These are phyloP conservation scores for zebrafish (Danio rerio) DNA, from an alignment of 2,113 vertebrate species.

Conservation along the genomic window DNA sequence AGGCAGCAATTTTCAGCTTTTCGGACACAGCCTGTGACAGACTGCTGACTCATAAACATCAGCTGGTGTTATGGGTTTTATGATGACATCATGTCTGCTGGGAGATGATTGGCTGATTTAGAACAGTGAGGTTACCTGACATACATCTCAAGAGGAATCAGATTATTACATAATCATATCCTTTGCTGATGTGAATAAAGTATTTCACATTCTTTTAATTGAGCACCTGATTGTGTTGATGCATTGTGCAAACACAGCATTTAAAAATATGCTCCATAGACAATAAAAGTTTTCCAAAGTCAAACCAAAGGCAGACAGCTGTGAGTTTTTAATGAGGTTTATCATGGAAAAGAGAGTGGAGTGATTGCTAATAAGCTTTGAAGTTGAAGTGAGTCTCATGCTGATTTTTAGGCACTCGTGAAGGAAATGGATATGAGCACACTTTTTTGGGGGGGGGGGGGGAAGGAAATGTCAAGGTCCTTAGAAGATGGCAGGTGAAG, in stretches of 20 bases:
- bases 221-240: background rate
- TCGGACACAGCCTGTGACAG: background rate
- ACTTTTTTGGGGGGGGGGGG: background rate
- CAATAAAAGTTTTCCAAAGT: conserved; percentile 24
- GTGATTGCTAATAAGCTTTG: conserved; percentile 54
- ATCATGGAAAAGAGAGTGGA: conserved; percentile 30
- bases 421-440: conserved; percentile 6
- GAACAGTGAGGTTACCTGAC: conserved; percentile 41
- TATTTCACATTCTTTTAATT: conserved; percentile 12
- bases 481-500: background rate
- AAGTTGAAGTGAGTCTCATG: conserved; percentile 30
- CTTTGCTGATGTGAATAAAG: background rate
- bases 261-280: conserved; percentile 31
- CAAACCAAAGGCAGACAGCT: conserved; percentile 35
- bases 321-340: conserved; percentile 51
- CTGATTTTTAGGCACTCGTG: conserved; percentile 5
- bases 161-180: conserved; percentile 3
- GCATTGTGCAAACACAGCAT: background rate
- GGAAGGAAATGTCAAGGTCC: conserved; percentile 8
- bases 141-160: background rate
- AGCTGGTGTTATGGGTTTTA: conserved; percentile 17
- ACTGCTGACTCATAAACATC: conserved; percentile 27
- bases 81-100: conserved; percentile 21
- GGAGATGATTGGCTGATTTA: conserved; percentile 38
- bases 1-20: too few relatives aligned